Base-by-base conservation (phyloP, 2,888 invertebrate genomes). In the Polymixis flavicincta region DNA sequence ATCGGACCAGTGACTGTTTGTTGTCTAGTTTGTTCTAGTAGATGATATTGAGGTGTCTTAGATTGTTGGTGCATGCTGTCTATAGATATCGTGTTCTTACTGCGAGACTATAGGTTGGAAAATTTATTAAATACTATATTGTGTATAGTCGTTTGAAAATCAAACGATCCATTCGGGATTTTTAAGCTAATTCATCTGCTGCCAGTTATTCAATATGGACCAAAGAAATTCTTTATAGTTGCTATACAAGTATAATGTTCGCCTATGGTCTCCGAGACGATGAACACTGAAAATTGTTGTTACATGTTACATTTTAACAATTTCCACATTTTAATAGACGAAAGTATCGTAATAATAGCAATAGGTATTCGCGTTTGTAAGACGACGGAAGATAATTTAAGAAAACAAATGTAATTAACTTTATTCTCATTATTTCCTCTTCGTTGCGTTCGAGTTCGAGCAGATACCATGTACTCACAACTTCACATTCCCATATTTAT, bases 1-100 rank as follows among this genome's bases (percentile, higher is more conserved):
- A 91, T 93, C 92, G 95, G 95, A 96, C 95, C 96, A 95, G 93
- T 94, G 93, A 93, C 90, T 92, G 94, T 94, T 94, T 93, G 93
- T 93, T 94, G 94, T 92, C 89, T 93, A 93, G 93, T 92, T 90
- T 93, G 92, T 94, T 95, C 93, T 92, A 80, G 93, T 95, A 95
- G 95, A 92, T 89, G 89, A 91, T 94, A 93, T 92, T 93, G 92
- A 94, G 91, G 94, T 94, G 93, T 95, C 94, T 94, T 96, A 95
- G 96, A 93, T 93, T 93, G 95, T 95, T 95, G 94, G 94, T 95
- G 94, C 93, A 93, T 94, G 92, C 90, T 91, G 89, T 91, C 90
- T 92, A 89, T 91, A 93, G 89, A 87, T 82, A 85, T 90, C 87
- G 89, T 89, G 88, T 90, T 86, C 80, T 73, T 66, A 75, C 88